A percentile compares a stretch with the other conserved stretches of the same genome.
Evolutionary conservation across 1,140 invertebrate genomes (phyloP).

Genomic region (Pseudomyrmex sp.): DNA sequence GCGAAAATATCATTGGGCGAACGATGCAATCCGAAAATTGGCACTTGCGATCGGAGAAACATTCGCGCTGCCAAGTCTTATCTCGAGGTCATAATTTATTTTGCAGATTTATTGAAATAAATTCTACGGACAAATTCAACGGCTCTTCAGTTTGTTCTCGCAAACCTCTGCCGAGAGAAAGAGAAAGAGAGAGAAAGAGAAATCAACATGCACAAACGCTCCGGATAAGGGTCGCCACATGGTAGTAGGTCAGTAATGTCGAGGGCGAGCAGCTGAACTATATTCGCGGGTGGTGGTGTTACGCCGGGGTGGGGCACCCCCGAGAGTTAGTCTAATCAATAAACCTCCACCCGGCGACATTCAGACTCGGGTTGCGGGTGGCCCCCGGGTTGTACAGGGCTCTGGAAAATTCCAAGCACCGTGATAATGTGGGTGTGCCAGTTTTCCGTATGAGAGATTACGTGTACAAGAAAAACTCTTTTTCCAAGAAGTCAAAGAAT

Average conservation of each 20-base stretch:
- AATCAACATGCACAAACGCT: conserved; percentile 2
- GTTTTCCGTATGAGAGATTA: conserved; percentile 6
- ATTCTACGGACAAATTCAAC: too few relatives aligned
- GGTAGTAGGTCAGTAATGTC: conserved; percentile 79
- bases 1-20: conserved; percentile 49
- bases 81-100: too few relatives aligned
- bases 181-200: not conserved
- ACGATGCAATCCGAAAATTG: conserved; percentile 37
- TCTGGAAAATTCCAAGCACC: conserved; percentile 42
- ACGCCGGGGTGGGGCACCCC: conserved; percentile 65
- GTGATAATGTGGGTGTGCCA: not conserved
- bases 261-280: conserved; percentile 69
- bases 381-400: conserved; percentile 45
- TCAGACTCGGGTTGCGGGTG: conserved; percentile 69
- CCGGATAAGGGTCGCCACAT: conserved; percentile 32
- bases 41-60: conserved; percentile 29
- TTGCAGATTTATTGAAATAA: too few relatives aligned
- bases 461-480: not conserved
- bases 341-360: conserved; percentile 71
- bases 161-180: not conserved
- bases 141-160: too few relatives aligned
- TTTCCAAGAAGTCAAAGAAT: not conserved
- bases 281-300: conserved; percentile 47
- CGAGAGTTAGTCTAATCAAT: conserved; percentile 71
- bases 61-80: not conserved